A percentile compares a stretch with the other conserved stretches of the same genome.
Evolutionary conservation across 1,140 invertebrate species (phyloP).

Genomic region (Panulirus ornatus): DNA sequence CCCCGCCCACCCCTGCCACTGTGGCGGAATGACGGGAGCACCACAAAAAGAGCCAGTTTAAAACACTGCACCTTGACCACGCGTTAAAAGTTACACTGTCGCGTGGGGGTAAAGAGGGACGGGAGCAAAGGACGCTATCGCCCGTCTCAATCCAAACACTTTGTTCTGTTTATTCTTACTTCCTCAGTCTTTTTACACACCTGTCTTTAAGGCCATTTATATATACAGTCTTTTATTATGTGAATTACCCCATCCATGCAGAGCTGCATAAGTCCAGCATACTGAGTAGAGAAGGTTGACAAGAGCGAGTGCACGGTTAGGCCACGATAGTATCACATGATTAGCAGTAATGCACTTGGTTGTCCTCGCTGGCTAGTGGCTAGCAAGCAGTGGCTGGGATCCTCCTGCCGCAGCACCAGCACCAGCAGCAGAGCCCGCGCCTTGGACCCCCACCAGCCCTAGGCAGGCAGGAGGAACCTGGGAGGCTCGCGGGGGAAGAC

Average conservation of each 20-base stretch:
- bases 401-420: constrained; percentile 41
- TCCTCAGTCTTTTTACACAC: background rate
- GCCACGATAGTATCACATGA: constrained; percentile 66
- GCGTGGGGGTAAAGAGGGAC: background rate
- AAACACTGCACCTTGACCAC: constrained; percentile 37
- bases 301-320: constrained; percentile 23
- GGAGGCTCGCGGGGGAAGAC: constrained; percentile 65
- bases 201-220: constrained; percentile 6
- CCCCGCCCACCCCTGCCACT: constrained; percentile 72
- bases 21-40: constrained; percentile 72
- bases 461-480: constrained; percentile 61
- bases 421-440: background rate
- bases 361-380: background rate
- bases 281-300: constrained; percentile 1
- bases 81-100: constrained; percentile 26
- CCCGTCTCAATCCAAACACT: no score
- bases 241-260: background rate
- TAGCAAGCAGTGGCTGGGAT: constrained; percentile 12
- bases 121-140: no score
- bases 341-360: constrained; percentile 54
- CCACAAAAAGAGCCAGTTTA: constrained; percentile 64
- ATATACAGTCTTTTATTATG: background rate
- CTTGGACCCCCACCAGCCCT: constrained; percentile 15
- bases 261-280: constrained; percentile 19
- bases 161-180: background rate